These are phyloP conservation scores for Vandiemenella viatica DNA, from an alignment of 2,888 invertebrate genomes.

Conservation along the genomic window DNA sequence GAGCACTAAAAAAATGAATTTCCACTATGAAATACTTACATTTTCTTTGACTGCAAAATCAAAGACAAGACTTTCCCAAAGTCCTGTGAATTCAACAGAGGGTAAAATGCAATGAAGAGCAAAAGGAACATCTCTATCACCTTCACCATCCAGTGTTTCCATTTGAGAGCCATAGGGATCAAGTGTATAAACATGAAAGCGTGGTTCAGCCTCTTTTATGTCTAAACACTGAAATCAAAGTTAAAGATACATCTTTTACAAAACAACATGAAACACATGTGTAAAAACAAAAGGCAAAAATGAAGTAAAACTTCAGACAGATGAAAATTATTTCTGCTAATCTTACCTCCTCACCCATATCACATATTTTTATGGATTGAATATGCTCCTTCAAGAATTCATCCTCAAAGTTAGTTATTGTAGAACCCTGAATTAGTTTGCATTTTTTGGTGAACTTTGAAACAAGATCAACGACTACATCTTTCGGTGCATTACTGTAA, in stretches of 20 bases:
- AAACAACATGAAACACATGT: not conserved
- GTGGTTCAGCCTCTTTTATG: not conserved
- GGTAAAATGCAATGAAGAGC: conserved; percentile 62
- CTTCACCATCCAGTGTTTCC: not conserved
- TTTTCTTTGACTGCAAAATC: conserved; percentile 58
- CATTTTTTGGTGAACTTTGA: not conserved
- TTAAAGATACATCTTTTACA: not conserved
- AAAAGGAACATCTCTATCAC: not conserved
- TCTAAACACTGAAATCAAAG: not conserved
- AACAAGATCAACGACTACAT: not conserved
- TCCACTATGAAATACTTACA: conserved; percentile 26
- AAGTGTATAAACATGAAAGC: not conserved
- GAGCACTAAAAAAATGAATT: not conserved
- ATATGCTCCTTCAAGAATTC: not conserved
- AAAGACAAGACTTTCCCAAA: conserved; percentile 85
- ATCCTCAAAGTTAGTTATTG: not conserved
- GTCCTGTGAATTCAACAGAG: conserved; percentile 54
- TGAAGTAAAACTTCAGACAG: not conserved
- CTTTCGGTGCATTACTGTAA: not conserved
- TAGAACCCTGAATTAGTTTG: not conserved
- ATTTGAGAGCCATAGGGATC: not conserved
- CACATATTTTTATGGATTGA: not conserved
- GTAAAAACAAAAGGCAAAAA: not conserved
- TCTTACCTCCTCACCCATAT: not conserved
- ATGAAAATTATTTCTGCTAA: too few relatives aligned